Evolutionary conservation across 2,113 vertebrate species (phyloP).

Genomic region (Leucoraja erinaceus): DNA sequence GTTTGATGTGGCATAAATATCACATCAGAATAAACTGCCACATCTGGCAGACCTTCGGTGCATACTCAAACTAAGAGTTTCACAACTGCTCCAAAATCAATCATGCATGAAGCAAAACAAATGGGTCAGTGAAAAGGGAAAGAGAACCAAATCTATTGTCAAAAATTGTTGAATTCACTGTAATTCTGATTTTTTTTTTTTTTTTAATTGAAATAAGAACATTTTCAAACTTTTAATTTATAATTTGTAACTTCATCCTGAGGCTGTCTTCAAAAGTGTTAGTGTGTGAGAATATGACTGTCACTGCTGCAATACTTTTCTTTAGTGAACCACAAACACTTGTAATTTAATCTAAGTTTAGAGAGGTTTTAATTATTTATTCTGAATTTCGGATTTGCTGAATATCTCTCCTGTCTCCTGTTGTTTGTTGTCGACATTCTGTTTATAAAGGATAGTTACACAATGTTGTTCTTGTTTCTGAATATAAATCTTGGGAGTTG

Average conservation of each 20-base stretch:
- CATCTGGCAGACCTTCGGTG: not conserved
- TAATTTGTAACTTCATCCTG: not conserved
- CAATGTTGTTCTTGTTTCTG: too few relatives aligned
- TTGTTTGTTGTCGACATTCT: too few relatives aligned
- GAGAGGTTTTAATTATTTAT: too few relatives aligned
- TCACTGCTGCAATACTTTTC: not conserved
- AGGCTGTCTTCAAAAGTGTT: not conserved
- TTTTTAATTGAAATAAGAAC: not conserved
- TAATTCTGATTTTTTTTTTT: not conserved
- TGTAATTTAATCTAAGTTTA: not conserved
- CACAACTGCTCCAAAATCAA: not conserved
- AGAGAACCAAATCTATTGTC: not conserved
- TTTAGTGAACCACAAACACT: not conserved
- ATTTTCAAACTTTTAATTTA: not conserved
- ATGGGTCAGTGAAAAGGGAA: not conserved
- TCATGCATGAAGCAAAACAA: not conserved
- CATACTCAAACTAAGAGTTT: not conserved
- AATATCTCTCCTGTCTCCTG: too few relatives aligned
- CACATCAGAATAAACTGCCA: not conserved
- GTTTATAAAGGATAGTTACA: too few relatives aligned
- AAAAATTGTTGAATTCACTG: not conserved
- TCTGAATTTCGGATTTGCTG: too few relatives aligned
- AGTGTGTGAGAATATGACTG: not conserved
- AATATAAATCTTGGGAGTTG: too few relatives aligned
- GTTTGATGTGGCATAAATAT: slow-evolving; percentile 1